Conservation (phyloP, 2,888 invertebrate species). For the Eupithecia vulgata region DNA sequence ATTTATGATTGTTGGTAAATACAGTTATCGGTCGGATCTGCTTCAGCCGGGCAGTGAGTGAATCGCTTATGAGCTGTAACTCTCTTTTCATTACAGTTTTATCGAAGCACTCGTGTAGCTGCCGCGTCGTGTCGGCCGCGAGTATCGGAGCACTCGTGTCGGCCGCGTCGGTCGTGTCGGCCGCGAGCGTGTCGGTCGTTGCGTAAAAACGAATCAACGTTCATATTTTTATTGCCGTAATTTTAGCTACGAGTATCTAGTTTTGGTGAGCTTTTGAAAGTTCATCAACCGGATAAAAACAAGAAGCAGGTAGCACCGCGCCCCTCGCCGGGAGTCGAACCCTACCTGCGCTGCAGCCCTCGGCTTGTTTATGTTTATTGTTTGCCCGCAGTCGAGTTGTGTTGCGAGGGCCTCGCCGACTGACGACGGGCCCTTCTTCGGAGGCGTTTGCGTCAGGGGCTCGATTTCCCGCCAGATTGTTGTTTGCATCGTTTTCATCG, state of each 20-base stretch:
- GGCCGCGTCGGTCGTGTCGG: no score
- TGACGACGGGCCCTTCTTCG: background rate
- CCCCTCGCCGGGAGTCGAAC: constrained; percentile 26
- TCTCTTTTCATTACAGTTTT: constrained; percentile 2
- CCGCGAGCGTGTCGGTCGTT: no score
- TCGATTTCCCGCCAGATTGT: no score
- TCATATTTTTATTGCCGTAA: background rate
- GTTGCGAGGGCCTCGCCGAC: background rate
- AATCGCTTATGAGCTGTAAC: background rate
- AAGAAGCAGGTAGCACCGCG: constrained; percentile 20
- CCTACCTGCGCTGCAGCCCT: constrained; percentile 18
- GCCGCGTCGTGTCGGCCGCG: no score
- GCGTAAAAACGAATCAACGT: background rate
- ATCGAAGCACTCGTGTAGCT: background rate
- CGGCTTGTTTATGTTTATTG: constrained; percentile 31
- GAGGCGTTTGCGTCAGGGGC: background rate
- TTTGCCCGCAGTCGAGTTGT: constrained; percentile 13
- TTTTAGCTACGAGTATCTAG: background rate
- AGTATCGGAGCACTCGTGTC: no score
- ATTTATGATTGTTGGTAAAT: background rate
- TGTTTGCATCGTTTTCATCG: no score
- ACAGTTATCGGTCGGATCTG: background rate
- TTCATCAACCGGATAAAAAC: constrained; percentile 24
- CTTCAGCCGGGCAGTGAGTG: background rate
- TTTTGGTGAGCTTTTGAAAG: constrained; percentile 17